Evolutionary conservation across 2,888 invertebrate species (phyloP), one percentile per base, ranked within the genome.

Genomic region (Mystacides longicornis): DNA sequence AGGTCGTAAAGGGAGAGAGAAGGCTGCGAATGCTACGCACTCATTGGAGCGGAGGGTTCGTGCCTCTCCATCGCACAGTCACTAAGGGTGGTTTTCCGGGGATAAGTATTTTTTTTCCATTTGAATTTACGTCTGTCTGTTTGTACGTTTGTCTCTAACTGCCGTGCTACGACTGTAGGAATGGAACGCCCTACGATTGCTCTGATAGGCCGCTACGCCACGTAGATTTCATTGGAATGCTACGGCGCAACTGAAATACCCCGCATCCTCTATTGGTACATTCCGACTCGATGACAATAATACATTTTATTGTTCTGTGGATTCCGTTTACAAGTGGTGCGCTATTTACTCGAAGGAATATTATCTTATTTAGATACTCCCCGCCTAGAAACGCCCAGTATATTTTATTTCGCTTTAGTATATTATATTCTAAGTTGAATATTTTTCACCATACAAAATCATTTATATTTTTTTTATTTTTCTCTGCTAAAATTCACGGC

Each of bases 1-100:
- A n/a, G n/a, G n/a, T n/a, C 23, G 76, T 71, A 75, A 73, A 69
- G 55, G 51, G 62, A 76, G 73, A 49, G 43, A 33, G 70, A 72
- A 76, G 75, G 74, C 74, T 74, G 74, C 75, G 75, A 74, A 74
- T 37, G 37, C 73, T 71, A 71, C 71, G 73, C 71, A 74, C 73
- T 72, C 49, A 52, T 51, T 52, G 56, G 51, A 49, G 63, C 61
- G 62, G 61, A 60, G 23, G 45, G n/a, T n/a, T 22, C 21, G 23
- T 23, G 45, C 22, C 51, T 51, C 54, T 51, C 57, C 42, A 54
- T 47, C 57, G 57, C 57, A 57, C 46, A 54, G 51, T 7, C 37
- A 16, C 37, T n/a, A 37, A 7, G n/a, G 37, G 37, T 37, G 37
- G 37, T 14, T 14, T 37, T 3, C n/a, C 43, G 31, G 42, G 43